These are phyloP conservation scores for Cryptocephalus moraei DNA, from an alignment of 2,888 invertebrate genomes.

Conservation along the genomic window DNA sequence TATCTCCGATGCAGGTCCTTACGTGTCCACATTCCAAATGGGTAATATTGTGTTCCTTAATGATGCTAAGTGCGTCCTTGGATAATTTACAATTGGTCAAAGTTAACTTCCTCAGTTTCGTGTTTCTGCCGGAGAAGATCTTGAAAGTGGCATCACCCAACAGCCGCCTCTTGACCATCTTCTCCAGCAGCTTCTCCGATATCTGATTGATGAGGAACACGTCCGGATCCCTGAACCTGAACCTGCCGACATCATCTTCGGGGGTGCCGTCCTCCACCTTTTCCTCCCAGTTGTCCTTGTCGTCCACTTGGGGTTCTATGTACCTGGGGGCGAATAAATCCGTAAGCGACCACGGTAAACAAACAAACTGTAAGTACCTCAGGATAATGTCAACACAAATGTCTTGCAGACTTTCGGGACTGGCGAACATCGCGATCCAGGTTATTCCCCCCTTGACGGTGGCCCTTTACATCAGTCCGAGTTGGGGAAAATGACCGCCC, in stretches of 20 bases:
- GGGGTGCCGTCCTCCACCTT: constrained; percentile 15
- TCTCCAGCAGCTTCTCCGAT: constrained; percentile 45
- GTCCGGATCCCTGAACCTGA: constrained; percentile 43
- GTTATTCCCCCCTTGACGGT: too few relatives aligned
- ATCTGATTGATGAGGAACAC: constrained; percentile 47
- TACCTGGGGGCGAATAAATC: too few relatives aligned
- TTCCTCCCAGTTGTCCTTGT: constrained; percentile 7
- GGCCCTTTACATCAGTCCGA: too few relatives aligned
- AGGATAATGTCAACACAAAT: too few relatives aligned
- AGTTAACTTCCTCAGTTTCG: constrained; percentile 47
- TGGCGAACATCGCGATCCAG: too few relatives aligned
- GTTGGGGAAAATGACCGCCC: too few relatives aligned
- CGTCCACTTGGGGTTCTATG: too few relatives aligned
- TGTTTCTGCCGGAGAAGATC: constrained; percentile 44
- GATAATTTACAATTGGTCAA: constrained; percentile 50
- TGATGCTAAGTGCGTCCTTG: constrained; percentile 47
- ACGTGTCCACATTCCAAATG: constrained; percentile 51
- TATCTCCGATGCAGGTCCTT: constrained; percentile 44
- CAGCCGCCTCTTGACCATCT: constrained; percentile 46
- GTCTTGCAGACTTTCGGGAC: too few relatives aligned
- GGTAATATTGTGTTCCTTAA: constrained; percentile 52
- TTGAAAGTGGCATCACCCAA: constrained; percentile 51
- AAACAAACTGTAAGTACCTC: too few relatives aligned
- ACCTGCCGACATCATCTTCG: constrained; percentile 18
- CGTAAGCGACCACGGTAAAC: too few relatives aligned